Conservation (phyloP, 2,797 vertebrate genomes). For the Zalophus californianus region DNA sequence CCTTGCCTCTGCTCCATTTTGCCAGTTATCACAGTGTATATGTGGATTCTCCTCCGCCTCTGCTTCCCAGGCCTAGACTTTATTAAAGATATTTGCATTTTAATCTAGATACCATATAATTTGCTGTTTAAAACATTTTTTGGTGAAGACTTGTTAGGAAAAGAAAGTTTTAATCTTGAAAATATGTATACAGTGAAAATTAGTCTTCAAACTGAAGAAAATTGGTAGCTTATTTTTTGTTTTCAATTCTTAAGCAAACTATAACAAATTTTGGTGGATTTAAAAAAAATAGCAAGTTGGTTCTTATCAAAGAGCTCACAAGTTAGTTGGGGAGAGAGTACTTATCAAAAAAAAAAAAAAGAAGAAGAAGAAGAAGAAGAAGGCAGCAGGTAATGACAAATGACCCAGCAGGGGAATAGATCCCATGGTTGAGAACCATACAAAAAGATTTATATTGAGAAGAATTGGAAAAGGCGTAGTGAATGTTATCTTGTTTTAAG, state of each 20-base stretch:
- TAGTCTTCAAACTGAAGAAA: neutral
- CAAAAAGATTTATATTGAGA: neutral
- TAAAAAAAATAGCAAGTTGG: neutral
- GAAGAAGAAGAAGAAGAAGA: neutral
- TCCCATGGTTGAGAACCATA: neutral
- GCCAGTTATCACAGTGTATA: neutral
- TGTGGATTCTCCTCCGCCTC: neutral
- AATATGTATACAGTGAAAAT: neutral
- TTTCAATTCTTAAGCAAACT: neutral
- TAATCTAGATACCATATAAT: neutral
- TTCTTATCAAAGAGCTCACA: neutral
- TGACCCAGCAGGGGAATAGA: neutral
- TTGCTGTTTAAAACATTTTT: neutral
- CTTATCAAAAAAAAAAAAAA: neutral
- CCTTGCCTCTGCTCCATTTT: fast-evolving
- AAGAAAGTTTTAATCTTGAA: neutral
- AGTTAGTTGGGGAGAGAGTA: neutral
- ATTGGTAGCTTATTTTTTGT: neutral
- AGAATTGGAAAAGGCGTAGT: neutral
- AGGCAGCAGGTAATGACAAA: neutral
- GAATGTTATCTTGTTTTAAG: neutral
- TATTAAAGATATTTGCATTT: neutral
- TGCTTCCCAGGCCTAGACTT: neutral
- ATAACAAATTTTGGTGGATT: neutral
- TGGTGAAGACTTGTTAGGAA: neutral